A percentile compares a stretch with the other conserved stretches of the same genome.
Conservation (phyloP, 2,113 vertebrate genomes). For the Onychostruthus taczanowskii region DNA sequence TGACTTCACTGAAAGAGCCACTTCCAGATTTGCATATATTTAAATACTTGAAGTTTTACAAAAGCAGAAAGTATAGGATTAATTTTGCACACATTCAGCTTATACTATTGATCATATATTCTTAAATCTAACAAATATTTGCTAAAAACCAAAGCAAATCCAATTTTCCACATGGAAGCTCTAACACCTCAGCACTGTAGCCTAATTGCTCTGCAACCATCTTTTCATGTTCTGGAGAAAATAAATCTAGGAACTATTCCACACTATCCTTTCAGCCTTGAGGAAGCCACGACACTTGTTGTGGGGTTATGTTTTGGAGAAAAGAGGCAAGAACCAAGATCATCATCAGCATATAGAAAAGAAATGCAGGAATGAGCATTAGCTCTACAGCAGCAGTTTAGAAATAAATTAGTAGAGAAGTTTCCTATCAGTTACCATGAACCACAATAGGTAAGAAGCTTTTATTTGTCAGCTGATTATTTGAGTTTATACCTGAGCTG, state of each 20-base stretch:
- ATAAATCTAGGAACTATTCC: background rate
- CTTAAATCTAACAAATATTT: background rate
- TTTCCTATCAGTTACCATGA: conserved; percentile 61
- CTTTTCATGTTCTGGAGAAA: background rate
- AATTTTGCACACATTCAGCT: background rate
- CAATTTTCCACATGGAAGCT: background rate
- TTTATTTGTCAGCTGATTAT: background rate
- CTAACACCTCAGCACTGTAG: background rate
- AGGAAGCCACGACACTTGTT: background rate
- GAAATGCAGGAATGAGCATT: background rate
- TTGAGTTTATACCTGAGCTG: background rate
- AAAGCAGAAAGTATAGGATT: background rate
- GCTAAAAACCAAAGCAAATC: background rate
- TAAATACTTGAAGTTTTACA: background rate
- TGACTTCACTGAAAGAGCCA: background rate
- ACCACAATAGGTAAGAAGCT: background rate
- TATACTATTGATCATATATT: background rate
- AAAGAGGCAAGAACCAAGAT: background rate
- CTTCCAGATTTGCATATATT: background rate
- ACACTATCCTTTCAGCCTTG: background rate
- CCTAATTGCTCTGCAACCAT: background rate
- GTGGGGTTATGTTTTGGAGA: background rate
- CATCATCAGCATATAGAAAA: background rate
- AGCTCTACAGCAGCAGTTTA: background rate
- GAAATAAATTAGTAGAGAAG: background rate